Evolutionary conservation across 92 coral and sea anemone species (phyloP).

Genomic region (Actinostola sp.): DNA sequence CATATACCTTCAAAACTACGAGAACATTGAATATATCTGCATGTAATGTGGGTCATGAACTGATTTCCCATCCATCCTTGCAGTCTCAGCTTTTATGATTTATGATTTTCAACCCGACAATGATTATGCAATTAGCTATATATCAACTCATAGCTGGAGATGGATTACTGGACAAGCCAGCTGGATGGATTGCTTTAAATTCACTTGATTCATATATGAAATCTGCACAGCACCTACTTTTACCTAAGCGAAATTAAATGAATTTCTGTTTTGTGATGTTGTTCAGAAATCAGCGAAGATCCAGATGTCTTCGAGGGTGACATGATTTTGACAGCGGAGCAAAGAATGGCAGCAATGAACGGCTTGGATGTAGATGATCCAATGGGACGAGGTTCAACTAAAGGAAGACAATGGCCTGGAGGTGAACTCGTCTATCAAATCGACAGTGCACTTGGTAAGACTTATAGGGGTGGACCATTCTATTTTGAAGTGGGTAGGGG

Average conservation of each 20-base stretch:
- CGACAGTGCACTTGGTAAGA: constrained; percentile 51
- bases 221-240: no score
- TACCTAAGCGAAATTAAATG: no score
- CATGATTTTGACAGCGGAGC: constrained; percentile 72
- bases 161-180: background rate
- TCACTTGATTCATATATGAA: no score
- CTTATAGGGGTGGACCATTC: background rate
- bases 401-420: constrained; percentile 68
- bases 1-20: no score
- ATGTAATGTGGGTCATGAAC: no score
- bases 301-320: constrained; percentile 86
- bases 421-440: constrained; percentile 76
- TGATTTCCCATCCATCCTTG: no score
- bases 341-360: constrained; percentile 58
- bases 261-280: no score
- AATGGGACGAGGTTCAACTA: constrained; percentile 63
- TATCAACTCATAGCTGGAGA: no score
- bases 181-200: background rate
- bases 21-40: no score
- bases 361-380: constrained; percentile 72
- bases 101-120: no score
- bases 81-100: no score
- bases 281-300: constrained; percentile 21
- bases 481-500: background rate
- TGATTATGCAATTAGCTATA: no score